Conservation (phyloP, 2,113 vertebrate genomes). For the Ciconia boyciana region DNA sequence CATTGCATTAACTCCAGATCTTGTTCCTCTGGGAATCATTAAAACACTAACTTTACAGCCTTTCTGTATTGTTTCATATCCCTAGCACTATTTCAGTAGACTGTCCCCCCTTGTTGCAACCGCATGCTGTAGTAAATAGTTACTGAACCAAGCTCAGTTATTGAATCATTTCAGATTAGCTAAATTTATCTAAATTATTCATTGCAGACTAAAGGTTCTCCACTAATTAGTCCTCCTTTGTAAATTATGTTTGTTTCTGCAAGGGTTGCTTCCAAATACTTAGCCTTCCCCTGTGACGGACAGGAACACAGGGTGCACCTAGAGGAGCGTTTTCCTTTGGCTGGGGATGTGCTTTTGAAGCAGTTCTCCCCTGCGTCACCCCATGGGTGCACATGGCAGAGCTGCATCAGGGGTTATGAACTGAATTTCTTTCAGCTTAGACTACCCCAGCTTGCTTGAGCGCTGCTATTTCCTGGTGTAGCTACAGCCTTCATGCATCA, state of each 20-base stretch:
- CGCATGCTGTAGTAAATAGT: not conserved
- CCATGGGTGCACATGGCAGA: not conserved
- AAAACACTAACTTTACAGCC: not conserved
- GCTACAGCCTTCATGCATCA: accelerated
- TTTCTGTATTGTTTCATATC: not conserved
- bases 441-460: not conserved
- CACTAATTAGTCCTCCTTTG: not conserved
- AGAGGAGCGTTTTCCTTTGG: accelerated
- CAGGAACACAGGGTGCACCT: not conserved
- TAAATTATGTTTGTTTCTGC: not conserved
- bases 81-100: not conserved
- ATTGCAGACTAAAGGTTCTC: not conserved
- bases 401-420: not conserved
- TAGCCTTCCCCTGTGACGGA: accelerated
- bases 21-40: not conserved
- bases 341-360: accelerated
- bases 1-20: not conserved
- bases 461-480: not conserved
- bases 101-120: not conserved
- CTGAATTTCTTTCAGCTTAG: not conserved
- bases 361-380: not conserved
- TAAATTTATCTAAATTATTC: not conserved
- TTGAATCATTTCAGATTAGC: not conserved
- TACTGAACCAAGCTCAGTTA: not conserved
- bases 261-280: not conserved